A percentile compares a stretch with the other conserved stretches of the same genome.
Conservation (phyloP, 2,113 vertebrate genomes). For the Xerus inauris region DNA sequence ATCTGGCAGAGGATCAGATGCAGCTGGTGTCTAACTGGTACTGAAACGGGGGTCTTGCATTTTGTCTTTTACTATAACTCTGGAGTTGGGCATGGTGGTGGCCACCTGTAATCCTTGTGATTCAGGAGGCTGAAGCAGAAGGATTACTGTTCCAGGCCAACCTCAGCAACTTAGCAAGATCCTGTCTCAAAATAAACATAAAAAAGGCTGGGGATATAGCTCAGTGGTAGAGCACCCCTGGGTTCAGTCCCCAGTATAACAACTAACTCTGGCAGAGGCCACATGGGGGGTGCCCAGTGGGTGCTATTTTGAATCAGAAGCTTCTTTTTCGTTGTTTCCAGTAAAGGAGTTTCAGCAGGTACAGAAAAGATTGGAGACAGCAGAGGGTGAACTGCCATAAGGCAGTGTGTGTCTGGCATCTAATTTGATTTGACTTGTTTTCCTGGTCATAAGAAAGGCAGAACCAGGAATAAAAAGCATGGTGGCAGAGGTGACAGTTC, state of each 20-base stretch:
- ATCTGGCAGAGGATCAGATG: background rate
- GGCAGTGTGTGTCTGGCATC: background rate
- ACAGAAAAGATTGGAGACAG: background rate
- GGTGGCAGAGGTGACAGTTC: conserved; percentile 25
- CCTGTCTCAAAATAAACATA: too few relatives aligned
- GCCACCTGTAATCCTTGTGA: too few relatives aligned
- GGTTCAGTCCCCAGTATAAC: too few relatives aligned
- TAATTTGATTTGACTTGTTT: conserved; percentile 56
- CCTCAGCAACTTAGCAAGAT: too few relatives aligned
- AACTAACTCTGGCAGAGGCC: background rate
- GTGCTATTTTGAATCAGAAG: conserved; percentile 36
- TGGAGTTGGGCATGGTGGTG: background rate
- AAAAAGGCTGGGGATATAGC: too few relatives aligned
- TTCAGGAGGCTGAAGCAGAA: too few relatives aligned
- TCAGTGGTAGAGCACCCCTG: too few relatives aligned
- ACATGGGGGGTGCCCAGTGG: background rate
- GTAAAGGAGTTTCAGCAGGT: conserved; percentile 10
- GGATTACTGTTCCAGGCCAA: too few relatives aligned
- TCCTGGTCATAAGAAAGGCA: background rate
- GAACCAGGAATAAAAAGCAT: conserved; percentile 50
- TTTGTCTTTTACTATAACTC: background rate
- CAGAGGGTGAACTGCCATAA: background rate
- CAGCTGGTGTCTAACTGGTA: background rate
- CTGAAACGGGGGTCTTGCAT: background rate
- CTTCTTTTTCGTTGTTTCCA: background rate